phyloP scores from a whole-genome alignment of 1,140 invertebrate species.

The Neotoxoptera formosana region DNA sequence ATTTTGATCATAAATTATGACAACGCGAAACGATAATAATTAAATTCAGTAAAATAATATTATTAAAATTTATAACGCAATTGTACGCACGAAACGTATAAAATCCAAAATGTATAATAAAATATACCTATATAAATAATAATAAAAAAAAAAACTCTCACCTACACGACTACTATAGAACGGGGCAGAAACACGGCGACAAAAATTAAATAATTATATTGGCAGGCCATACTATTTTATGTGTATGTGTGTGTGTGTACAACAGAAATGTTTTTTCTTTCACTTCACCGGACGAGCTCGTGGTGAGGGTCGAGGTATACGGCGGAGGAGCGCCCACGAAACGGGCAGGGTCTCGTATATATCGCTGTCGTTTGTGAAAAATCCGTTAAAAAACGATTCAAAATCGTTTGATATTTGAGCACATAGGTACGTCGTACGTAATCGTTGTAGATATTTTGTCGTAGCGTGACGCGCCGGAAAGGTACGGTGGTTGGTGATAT shows the following conservation, averaged over 20 bases:
- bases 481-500: accelerated
- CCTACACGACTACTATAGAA: not conserved
- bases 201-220: not conserved
- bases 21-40: not conserved
- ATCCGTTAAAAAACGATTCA: not conserved
- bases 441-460: not conserved
- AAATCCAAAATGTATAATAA: not conserved
- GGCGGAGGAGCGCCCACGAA: accelerated
- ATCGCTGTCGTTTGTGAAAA: not conserved
- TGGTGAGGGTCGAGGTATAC: too few relatives aligned
- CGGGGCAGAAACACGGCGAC: not conserved
- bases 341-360: too few relatives aligned
- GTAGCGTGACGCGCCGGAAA: not conserved
- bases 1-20: constrained; percentile 7
- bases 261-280: not conserved
- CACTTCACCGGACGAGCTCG: not conserved
- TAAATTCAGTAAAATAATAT: not conserved
- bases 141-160: not conserved
- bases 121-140: not conserved
- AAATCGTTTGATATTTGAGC: not conserved
- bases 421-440: not conserved
- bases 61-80: not conserved
- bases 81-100: not conserved
- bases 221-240: not conserved
- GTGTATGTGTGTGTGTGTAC: not conserved